Base-by-base conservation (phyloP, 1,140 invertebrate species). In the Brachionus sp. region DNA sequence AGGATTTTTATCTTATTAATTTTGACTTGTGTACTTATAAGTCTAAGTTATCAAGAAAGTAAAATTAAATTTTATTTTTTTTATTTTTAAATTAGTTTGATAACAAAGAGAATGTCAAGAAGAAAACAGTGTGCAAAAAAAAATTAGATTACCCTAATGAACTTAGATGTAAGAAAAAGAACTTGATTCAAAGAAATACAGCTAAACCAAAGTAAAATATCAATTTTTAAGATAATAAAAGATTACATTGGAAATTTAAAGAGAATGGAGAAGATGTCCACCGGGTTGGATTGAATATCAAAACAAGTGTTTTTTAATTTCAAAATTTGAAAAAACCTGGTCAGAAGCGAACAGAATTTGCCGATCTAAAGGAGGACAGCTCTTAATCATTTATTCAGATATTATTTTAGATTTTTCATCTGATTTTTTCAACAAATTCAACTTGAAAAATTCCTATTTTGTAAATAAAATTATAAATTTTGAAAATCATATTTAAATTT, bases 291-390 rank as follows among this genome's bases (percentile, higher is more conserved):
- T 35, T 16, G 35, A 39, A 35, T 70, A 39, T 9, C 6, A 70
- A n/a, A 70, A 70, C n/a, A 7, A 35, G 6, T 70, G 66, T n/a
- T 70, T n/a, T 70, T 39, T 70, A 37, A 39, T 70, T 16, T 70
- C 66, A 13, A 70, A 16, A 9, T 13, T n/a, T 37, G 37, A n/a
- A 37, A 33, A 37, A 39, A 70, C 29, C 5, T 70, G 66, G 66
- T 19, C 16, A 16, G 29, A 70, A n/a, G 66, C 66, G 13, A 70
- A 39, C 9, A 37, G 35, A 37, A 9, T 37, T 16, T 70, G 66
- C 16, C 16, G 39, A 7, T 37, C 29, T 13, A 35, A 39, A 3
- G 35, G 35, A 16, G 66, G 33, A 16, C 13, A 39, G 7, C 37
- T 70, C 7, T 12, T 70, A 16, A 16, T 19, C 2, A 39, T 70